Conservation (phyloP, 2,797 vertebrate genomes). For the Paramormyrops hopkinsi region DNA sequence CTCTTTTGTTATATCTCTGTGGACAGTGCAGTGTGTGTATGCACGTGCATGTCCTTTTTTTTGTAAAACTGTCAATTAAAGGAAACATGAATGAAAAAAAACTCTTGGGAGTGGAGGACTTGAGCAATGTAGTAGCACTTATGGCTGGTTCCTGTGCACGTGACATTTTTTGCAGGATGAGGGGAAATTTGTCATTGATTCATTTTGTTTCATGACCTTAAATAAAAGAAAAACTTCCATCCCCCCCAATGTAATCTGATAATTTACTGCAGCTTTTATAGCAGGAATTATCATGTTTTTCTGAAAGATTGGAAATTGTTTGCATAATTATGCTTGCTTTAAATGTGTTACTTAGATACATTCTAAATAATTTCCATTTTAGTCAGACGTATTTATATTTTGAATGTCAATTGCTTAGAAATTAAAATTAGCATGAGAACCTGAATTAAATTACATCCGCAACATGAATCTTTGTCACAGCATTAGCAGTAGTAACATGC, state of each 20-base stretch:
- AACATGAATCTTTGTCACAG: neutral
- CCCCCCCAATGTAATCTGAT: neutral
- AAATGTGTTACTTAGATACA: neutral
- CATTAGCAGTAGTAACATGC: neutral
- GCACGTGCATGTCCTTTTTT: neutral
- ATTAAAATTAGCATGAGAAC: neutral
- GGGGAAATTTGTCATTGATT: neutral
- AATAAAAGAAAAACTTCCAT: neutral
- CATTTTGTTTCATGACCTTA: neutral
- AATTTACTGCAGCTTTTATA: neutral
- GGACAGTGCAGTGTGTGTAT: constrained; percentile 26
- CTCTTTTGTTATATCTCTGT: constrained; percentile 13
- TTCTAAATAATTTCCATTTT: neutral
- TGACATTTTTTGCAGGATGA: neutral
- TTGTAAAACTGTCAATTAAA: neutral
- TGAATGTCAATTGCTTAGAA: neutral
- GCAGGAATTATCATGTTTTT: neutral
- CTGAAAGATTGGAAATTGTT: neutral
- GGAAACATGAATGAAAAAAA: neutral
- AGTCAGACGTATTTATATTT: neutral
- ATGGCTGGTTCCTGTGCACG: neutral
- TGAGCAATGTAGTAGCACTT: neutral
- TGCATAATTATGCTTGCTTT: neutral
- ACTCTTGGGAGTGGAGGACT: neutral
- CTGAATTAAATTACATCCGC: neutral